Evolutionary conservation across 2,888 invertebrate species (phyloP), one percentile per base, ranked within the genome.

Genomic region (Eulithis testata): DNA sequence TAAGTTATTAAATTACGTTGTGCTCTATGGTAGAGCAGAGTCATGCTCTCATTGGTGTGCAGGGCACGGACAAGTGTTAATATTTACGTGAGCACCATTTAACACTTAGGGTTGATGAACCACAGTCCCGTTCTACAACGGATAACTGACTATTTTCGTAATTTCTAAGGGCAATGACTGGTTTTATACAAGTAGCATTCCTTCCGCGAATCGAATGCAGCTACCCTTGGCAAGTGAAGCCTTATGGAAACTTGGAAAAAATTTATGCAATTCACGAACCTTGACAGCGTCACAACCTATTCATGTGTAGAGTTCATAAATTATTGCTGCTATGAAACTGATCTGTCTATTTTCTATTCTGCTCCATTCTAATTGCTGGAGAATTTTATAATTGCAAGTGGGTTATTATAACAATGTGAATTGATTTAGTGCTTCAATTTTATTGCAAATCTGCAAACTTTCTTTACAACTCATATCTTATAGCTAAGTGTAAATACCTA

Each of bases 51-150:
- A 69, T 78, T 75, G 63, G 63, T 59, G 73, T 78, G 75, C 84
- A 53, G 51, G 66, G 69, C 85, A 86, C 85, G 87, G 68, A 70
- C 62, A 69, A 68, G 78, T 83, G 82, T 84, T 86, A 85, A 86
- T 86, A 82, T 80, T 75, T 79, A 87, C 88, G 88, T 89, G 88
- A 84, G 80, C 70, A 76, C 70, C 80, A 83, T 86, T 74, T 70
- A 67, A 72, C 76, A 73, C 65, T 57, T 65, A 77, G 83, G 90
- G 87, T 89, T 87, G 84, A 83, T 80, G 90, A 89, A 85, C 89
- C 73, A 67, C 71, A 69, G 72, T 84, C 83, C 86, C 80, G 86
- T 86, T 82, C 55, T 68, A 70, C 64, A 70, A 59, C 65, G 71
- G 66, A 66, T 72, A 70, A 64, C 68, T 73, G 72, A 66, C 72